Evolutionary conservation across 2,888 invertebrate species (phyloP), one percentile per base, ranked within the genome.

Genomic region (Zhuqinia jingwanae): DNA sequence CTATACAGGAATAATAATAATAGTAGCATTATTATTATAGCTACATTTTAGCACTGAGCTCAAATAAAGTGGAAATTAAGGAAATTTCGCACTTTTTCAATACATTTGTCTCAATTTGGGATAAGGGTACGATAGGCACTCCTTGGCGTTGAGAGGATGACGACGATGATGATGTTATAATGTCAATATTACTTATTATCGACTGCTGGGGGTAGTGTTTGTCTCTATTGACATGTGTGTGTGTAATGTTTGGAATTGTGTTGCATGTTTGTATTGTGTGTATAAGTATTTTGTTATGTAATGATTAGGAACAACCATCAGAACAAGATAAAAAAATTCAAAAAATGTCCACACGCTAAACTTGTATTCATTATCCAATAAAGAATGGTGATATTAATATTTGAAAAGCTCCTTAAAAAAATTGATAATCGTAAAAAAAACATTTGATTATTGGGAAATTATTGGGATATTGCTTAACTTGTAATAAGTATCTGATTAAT

Each of bases 391-490:
- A 42, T 77, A 25, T 60, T 78, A 11, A 20, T 20, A 56, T 58
- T 47, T 27, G 5, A 27, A 25, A 27, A 25, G 25, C 2, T 10
- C 2, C 60, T n/a, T n/a, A n/a, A n/a, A 42, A 56, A 50, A 36
- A 56, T 80, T 68, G 68, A 68, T 36, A 80, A 50, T 68, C 47
- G 17, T 47, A 47, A 81, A 45, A 50, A 42, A 45, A 50, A 42
- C 17, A 20, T 73, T 53, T 73, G 81, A 83, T 83, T n/a, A n/a
- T n/a, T 83, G 83, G 56, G 83, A 76, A 81, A 81, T 81, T n/a
- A n/a, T 58, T 17, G 20, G 42, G 25, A 65, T 60, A 56, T 80
- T 56, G 53, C 68, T 80, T 56, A 80, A 70, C 70, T 27, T 70
- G 68, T 11, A 63, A 42, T 68, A 56, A n/a, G 3, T 36, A 8